Base-by-base conservation (phyloP, 2,113 vertebrate species). In the Sinocyclocheilus maitianheensis region DNA sequence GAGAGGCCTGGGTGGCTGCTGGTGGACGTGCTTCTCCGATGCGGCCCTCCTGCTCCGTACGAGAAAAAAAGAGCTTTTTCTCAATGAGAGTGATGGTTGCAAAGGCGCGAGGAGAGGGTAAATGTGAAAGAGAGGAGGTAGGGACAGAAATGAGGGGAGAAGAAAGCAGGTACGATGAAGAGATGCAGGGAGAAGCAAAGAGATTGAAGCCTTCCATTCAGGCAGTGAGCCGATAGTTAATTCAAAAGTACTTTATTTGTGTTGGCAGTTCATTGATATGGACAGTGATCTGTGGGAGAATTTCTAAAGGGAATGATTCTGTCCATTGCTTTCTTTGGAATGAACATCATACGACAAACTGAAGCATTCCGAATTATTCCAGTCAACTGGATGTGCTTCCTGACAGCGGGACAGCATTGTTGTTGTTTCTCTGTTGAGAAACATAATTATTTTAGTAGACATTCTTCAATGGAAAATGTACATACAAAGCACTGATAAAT, bases 131-230 rank as follows among this genome's bases (percentile, higher is more conserved):
- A 18, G 53, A 37, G 37, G 69, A 72, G 72, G 43, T 37, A 72
- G 60, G 26, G 60, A 71, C 30, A 40, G 85, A 63, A 84, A 75
- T 40, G 22, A 85, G 69, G 85, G 40, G 77, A 83, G 84, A 65
- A 43, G 51, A 67, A 77, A 85, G 88, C 84, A 85, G 87, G 85
- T 43, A 88, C 84, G 83, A 89, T 62, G 18, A 40, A 74, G 86
- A 83, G 89, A 95, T 94, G 94, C 95, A 93, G 91, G 91, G 94
- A 95, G 92, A 93, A 93, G 94, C 94, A 91, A 94, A 94, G 94
- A 95, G 96, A 95, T 96, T 96, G 95, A 95, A 96, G 94, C 91
- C 92, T 94, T 96, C 95, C 96, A 96, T 97, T 97, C 95, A 43
- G 51, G 95, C 93, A 93, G 48, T 51, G 82, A 43, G 51, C 72